Evolutionary conservation across 2,797 vertebrate species (phyloP), one percentile per base, ranked within the genome.

Genomic region (Aldrovandia affinis): DNA sequence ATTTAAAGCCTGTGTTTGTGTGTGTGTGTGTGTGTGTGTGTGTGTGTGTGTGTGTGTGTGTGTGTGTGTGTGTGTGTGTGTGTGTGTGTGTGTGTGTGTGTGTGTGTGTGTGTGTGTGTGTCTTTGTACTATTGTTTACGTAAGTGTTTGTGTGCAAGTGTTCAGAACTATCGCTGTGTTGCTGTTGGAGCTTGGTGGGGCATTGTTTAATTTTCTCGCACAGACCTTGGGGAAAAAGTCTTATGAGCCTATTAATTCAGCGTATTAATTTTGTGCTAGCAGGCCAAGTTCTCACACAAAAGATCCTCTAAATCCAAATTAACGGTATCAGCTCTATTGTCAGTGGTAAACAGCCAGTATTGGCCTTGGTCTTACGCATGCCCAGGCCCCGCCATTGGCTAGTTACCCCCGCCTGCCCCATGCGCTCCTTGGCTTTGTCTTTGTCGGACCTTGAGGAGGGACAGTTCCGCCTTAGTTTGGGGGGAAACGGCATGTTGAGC

Each of bases 1-100:
- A 25, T 77, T 77, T 77, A 77, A 75, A 75, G 70, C 61, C 61
- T 65, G n/a, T 65, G 25, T 5, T 25, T 65, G 57, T 59, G 57
- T 59, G 57, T 59, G 57, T 59, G 4, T 59, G 20, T 59, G 20
- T 59, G 57, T 57, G 55, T 57, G 55, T 57, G 55, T 57, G 55
- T 59, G 61, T 30, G 61, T 65, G 61, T 65, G 63, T n/a, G 39
- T n/a, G 18, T 77, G 42, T n/a, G 25, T n/a, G 42, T 20, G 8
- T 10, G 3, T 15, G 15, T n/a, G 10, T 10, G 8, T 15, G 22
- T 47, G 55, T 77, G 8, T 42, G 5, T 73, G n/a, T n/a, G n/a
- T n/a, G n/a, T n/a, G n/a, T n/a, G n/a, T n/a, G 57, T 59, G 57
- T 59, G 57, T 59, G 57, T 59, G 4, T 59, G 20, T 59, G 20